phyloP scores from a whole-genome alignment of 2,888 invertebrate genomes.

The Sesamia inferens region DNA sequence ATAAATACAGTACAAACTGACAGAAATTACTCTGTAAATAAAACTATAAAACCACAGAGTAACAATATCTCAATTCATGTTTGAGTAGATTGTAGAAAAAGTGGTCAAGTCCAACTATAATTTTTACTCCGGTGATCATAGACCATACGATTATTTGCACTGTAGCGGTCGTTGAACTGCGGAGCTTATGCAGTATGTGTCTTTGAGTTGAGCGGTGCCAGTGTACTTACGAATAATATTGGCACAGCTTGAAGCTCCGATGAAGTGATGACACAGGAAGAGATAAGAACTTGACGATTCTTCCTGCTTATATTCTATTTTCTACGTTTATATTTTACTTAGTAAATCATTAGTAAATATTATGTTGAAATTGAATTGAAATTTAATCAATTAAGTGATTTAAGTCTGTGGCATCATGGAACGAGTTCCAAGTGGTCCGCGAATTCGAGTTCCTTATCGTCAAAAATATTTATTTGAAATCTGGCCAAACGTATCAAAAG shows the following conservation, averaged over 20 bases:
- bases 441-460: slow-evolving; percentile 20
- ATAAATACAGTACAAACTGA: slow-evolving; percentile 51
- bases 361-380: slow-evolving; percentile 10
- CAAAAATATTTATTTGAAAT: slow-evolving; percentile 42
- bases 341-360: background rate
- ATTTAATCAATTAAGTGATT: slow-evolving; percentile 1
- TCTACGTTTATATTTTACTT: slow-evolving; percentile 23
- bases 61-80: slow-evolving; percentile 31
- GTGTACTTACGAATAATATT: slow-evolving; percentile 53
- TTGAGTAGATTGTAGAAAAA: slow-evolving; percentile 27
- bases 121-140: slow-evolving; percentile 43
- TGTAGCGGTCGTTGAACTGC: slow-evolving; percentile 48
- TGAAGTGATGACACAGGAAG: slow-evolving; percentile 44
- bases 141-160: slow-evolving; percentile 54
- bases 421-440: background rate
- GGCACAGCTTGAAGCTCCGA: slow-evolving; percentile 47
- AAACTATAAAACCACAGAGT: slow-evolving; percentile 41
- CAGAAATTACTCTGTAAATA: slow-evolving; percentile 50
- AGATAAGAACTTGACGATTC: slow-evolving; percentile 50
- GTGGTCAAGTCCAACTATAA: slow-evolving; percentile 25
- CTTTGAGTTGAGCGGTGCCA: slow-evolving; percentile 54
- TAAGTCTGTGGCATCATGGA: slow-evolving; percentile 3
- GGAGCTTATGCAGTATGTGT: slow-evolving; percentile 45
- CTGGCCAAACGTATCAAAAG: slow-evolving; percentile 37
- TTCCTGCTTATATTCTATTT: slow-evolving; percentile 26